A percentile compares a stretch with the other conserved stretches of the same genome.
phyloP scores from a whole-genome alignment of 2,888 invertebrate species.

The Epistrophella euchroma region DNA sequence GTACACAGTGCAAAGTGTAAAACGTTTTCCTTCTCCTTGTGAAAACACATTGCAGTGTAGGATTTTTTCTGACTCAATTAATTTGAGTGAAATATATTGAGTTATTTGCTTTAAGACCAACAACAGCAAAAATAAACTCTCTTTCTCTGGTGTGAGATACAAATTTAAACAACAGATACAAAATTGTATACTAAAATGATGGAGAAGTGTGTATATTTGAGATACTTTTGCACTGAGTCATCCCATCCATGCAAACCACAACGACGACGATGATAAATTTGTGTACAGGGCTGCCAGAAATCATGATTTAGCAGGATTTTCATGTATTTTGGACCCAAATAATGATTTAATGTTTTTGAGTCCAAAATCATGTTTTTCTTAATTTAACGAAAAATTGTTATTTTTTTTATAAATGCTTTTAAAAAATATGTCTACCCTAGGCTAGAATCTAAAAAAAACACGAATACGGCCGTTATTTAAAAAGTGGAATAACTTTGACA shows the following conservation, averaged over 20 bases:
- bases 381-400: too few relatives aligned
- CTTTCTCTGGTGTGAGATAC: constrained; percentile 7
- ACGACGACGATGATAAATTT: constrained; percentile 29
- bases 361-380: too few relatives aligned
- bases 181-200: neutral
- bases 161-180: constrained; percentile 8
- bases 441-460: too few relatives aligned
- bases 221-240: constrained; percentile 74
- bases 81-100: constrained; percentile 47
- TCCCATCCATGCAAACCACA: constrained; percentile 1
- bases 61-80: constrained; percentile 39
- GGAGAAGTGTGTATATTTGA: constrained; percentile 35
- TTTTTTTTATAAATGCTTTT: too few relatives aligned
- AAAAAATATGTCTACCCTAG: too few relatives aligned
- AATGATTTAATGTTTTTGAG: too few relatives aligned
- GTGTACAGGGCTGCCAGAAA: too few relatives aligned
- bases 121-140: constrained; percentile 18
- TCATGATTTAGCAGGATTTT: too few relatives aligned
- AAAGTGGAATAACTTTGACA: too few relatives aligned
- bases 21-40: constrained; percentile 71
- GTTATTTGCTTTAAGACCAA: neutral
- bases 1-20: constrained; percentile 73
- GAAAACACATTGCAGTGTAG: constrained; percentile 16
- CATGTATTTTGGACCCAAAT: too few relatives aligned
- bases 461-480: too few relatives aligned